phyloP scores from a whole-genome alignment of 2,888 invertebrate species.

The Anodontia alba region DNA sequence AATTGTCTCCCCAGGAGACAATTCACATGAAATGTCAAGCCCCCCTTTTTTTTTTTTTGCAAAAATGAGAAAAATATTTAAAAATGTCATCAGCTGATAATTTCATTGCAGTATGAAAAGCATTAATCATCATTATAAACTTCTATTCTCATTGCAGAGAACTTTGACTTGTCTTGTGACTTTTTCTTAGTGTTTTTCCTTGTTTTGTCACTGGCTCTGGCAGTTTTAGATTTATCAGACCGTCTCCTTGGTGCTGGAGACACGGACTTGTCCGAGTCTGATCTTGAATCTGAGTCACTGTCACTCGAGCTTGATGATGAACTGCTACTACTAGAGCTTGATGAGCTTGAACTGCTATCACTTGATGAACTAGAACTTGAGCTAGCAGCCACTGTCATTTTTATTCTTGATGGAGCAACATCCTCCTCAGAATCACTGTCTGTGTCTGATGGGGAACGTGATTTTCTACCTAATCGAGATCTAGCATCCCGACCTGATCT shows the following conservation, averaged over 20 bases:
- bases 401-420: slow-evolving; percentile 11
- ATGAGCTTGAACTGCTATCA: slow-evolving; percentile 44
- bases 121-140: not conserved
- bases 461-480: slow-evolving; percentile 51
- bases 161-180: not conserved
- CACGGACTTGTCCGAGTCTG: not conserved
- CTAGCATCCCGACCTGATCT: slow-evolving; percentile 44
- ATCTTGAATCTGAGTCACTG: not conserved
- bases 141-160: slow-evolving; percentile 1
- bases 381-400: slow-evolving; percentile 12
- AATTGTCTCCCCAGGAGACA: too few relatives aligned
- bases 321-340: slow-evolving; percentile 27
- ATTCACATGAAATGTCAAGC: too few relatives aligned
- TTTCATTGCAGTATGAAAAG: too few relatives aligned
- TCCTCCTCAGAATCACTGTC: slow-evolving; percentile 28
- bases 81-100: too few relatives aligned
- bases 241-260: not conserved
- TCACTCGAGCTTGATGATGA: slow-evolving; percentile 24
- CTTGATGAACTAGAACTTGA: slow-evolving; percentile 33
- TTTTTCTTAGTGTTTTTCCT: not conserved
- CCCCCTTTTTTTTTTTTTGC: too few relatives aligned
- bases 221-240: not conserved
- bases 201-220: not conserved
- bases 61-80: too few relatives aligned
- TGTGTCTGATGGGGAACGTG: slow-evolving; percentile 52